These are phyloP conservation scores for Cenopis cana DNA, from an alignment of 2,888 invertebrate genomes.

Conservation along the genomic window DNA sequence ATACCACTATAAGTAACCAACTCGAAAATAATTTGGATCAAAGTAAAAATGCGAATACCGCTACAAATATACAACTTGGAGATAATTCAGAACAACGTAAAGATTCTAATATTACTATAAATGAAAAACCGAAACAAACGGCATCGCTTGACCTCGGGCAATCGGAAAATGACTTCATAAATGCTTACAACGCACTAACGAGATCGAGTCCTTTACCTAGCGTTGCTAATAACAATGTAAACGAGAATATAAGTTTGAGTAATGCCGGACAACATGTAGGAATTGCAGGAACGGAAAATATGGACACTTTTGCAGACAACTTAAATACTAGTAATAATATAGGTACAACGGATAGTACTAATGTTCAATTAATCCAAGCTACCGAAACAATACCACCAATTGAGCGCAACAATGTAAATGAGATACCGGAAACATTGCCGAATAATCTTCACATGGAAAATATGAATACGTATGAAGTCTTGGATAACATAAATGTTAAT, in stretches of 20 bases:
- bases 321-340: not conserved
- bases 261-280: not conserved
- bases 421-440: not conserved
- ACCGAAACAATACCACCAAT: not conserved
- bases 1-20: slow-evolving; percentile 33
- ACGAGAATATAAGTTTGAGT: not conserved
- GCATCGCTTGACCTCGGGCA: slow-evolving; percentile 68
- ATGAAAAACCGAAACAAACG: slow-evolving; percentile 48
- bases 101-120: slow-evolving; percentile 42
- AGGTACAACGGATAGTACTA: not conserved
- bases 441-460: not conserved
- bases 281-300: not conserved
- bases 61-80: not conserved
- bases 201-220: slow-evolving; percentile 75
- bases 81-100: slow-evolving; percentile 47
- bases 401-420: slow-evolving; percentile 3
- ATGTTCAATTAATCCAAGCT: not conserved
- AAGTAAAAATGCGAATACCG: not conserved
- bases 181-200: slow-evolving; percentile 79
- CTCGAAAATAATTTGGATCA: slow-evolving; percentile 25
- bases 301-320: not conserved
- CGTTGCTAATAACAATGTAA: slow-evolving; percentile 51
- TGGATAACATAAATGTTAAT: not conserved
- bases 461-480: not conserved
- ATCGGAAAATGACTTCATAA: slow-evolving; percentile 80